Evolutionary conservation across 2,797 vertebrate species (phyloP), one percentile per base, ranked within the genome.

Genomic region (Vespertilio murinus): DNA sequence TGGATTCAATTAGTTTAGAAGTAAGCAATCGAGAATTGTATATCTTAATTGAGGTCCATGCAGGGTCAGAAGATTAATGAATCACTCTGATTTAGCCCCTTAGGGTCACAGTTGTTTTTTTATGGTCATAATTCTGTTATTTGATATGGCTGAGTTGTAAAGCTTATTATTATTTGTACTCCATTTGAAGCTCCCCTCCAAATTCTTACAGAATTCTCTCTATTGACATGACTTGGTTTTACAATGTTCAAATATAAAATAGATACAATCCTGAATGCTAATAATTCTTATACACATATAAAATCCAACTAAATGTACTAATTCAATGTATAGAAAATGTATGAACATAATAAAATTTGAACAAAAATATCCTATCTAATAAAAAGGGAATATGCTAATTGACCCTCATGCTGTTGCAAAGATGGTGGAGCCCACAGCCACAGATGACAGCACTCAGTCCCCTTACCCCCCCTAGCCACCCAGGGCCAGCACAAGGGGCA

Each of bases 131-230:
- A 95, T 82, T 89, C 0, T 52, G 16, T 79, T 92, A 75, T 92
- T 84, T 93, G 49, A 54, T 70, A 65, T 52, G 14, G 12, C 16
- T 69, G 9, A 20, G 3, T 90, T 75, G 78, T 83, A 91, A 93
- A 67, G 40, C 47, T 92, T 78, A 8, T 79, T 95, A 73, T 91
- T 83, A 69, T 90, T 86, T 88, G 35, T 71, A 74, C 16, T 80
- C 22, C 30, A 40, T 88, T 90, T n/a, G 22, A 86, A 88, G 1
- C 0, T 17, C 28, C 14, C 17, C 40, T 77, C 28, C 59, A 75
- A 42, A 80, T 93, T 91, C 71, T 77, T 92, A 54, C 1, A 73
- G 64, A 25, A 56, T 13, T 88, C 33, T 71, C 8, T 65, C 8
- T 78, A 35, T 65, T 85, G 42, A 42, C 13, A 90, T 82, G 35